phyloP scores from a whole-genome alignment of 2,888 invertebrate species.

The Altica lythri region DNA sequence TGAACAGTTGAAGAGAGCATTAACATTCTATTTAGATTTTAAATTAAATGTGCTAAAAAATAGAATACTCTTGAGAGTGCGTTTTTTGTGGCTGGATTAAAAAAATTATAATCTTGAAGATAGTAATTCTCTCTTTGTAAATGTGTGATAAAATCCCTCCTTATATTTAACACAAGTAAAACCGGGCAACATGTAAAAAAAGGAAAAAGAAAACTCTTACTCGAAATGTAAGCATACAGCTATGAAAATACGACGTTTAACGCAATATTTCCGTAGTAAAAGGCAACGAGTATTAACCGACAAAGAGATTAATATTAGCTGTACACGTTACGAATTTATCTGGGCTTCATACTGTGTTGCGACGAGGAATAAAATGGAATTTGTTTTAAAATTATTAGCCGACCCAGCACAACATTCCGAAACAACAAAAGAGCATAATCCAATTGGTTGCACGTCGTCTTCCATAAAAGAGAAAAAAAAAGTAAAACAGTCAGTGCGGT shows the following conservation, averaged over 20 bases:
- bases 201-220: neutral
- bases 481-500: neutral
- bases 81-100: too few species aligned
- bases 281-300: slow-evolving; percentile 8
- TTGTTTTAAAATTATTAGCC: slow-evolving; percentile 26
- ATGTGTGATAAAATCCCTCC: too few species aligned
- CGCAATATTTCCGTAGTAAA: slow-evolving; percentile 16
- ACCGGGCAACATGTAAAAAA: neutral
- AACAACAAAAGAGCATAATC: slow-evolving; percentile 12
- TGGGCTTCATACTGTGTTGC: neutral
- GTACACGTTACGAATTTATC: slow-evolving; percentile 20
- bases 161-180: neutral
- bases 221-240: neutral
- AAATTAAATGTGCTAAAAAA: too few species aligned
- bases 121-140: too few species aligned
- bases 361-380: slow-evolving; percentile 21
- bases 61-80: too few species aligned
- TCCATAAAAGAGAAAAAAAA: slow-evolving; percentile 5
- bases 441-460: slow-evolving; percentile 9
- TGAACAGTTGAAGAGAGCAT: too few species aligned
- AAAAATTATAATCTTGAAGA: too few species aligned
- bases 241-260: slow-evolving; percentile 7
- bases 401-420: slow-evolving; percentile 10
- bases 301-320: slow-evolving; percentile 18
- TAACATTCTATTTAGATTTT: too few species aligned